Evolutionary conservation across 2,888 invertebrate genomes (phyloP), one percentile per base, ranked within the genome.

Genomic region (Limulus polyphemus): DNA sequence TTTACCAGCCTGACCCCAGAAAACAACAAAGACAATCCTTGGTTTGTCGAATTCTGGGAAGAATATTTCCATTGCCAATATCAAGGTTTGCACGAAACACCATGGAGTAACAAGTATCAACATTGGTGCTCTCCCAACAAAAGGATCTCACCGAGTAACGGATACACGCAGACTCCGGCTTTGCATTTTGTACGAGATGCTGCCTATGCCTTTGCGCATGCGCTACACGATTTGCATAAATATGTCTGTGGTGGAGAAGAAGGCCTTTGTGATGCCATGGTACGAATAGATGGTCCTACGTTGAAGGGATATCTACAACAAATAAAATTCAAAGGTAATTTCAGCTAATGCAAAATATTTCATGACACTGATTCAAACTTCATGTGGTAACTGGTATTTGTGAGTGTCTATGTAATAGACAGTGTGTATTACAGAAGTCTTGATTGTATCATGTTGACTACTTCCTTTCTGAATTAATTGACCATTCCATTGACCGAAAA

Each of bases 121-220:
- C 65, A 63, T 17, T 67, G 67, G 65, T 68, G 63, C 55, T 59
- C 62, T 48, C 58, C 52, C 47, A 61, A 50, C 50, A 62, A 59
- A 55, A 47, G 49, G 32, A 65, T 65, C 17, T 63, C 65, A 2
- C 57, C 61, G 10, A 55, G 11, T 17, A 62, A 46, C 58, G 72
- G 68, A 13, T 78, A 77, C 71, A 73, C 73, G 52, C 79, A 79
- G 66, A 76, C 77, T 58, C 74, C 75, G 49, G 79, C 77, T 61
- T 72, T 81, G 13, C 81, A 81, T 69, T 81, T 80, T 67, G 79
- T 81, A 10, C 73, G 81, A 46, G 81, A 82, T 70, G 79, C 81
- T 0, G 79, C 79, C 10, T 79, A 79, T 71, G 78, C 81, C 0
- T 80, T 79, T 63, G 82, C 81, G 1, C 72, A 79, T 63, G 80